These are phyloP conservation scores for Phrynocephalus versicolor DNA, from an alignment of 2,113 vertebrate species.

Conservation along the genomic window DNA sequence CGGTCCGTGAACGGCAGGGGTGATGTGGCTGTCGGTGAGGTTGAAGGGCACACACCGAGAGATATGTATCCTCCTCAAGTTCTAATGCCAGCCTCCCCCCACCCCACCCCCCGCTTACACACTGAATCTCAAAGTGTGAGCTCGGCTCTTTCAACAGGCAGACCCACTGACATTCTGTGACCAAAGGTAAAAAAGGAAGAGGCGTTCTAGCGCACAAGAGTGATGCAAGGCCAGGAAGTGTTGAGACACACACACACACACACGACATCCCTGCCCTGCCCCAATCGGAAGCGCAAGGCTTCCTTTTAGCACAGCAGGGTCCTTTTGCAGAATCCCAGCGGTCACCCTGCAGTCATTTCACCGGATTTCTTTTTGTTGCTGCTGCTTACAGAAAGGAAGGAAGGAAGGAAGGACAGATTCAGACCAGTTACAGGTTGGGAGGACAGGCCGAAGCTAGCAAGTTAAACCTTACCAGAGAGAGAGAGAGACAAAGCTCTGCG, in stretches of 20 bases:
- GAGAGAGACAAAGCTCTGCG: conserved; percentile 72
- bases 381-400: conserved; percentile 34
- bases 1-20: conserved; percentile 57
- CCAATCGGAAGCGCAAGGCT: conserved; percentile 65
- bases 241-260: too few species aligned
- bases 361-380: conserved; percentile 61
- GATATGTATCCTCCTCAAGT: conserved; percentile 76
- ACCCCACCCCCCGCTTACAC: too few species aligned
- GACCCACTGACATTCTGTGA: conserved; percentile 92
- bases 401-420: conserved; percentile 54
- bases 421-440: conserved; percentile 64
- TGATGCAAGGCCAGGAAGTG: conserved; percentile 55
- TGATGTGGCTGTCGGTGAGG: conserved; percentile 60
- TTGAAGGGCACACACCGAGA: conserved; percentile 82
- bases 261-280: conserved; percentile 34
- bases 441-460: conserved; percentile 72
- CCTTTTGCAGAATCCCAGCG: conserved; percentile 47
- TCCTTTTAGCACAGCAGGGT: conserved; percentile 60
- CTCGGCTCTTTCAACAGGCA: conserved; percentile 92
- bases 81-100: too few species aligned
- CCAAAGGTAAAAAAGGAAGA: conserved; percentile 70
- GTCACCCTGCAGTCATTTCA: conserved; percentile 67
- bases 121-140: conserved; percentile 87
- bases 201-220: conserved; percentile 58
- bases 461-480: conserved; percentile 75